Evolutionary conservation across 1,140 invertebrate species (phyloP).

Genomic region (Dermatophagoides farinae): DNA sequence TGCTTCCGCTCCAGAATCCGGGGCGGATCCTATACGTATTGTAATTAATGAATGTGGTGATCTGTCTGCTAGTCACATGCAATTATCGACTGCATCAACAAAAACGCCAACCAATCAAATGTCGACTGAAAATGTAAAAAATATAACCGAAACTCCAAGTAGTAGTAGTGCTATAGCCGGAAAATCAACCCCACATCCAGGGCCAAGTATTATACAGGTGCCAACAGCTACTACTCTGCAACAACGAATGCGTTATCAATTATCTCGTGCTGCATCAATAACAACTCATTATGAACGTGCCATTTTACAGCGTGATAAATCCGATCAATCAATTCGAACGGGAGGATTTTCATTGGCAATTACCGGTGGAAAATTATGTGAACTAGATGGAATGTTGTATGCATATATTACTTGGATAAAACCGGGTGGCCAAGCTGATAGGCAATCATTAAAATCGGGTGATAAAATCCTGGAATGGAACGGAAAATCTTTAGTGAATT

Average conservation of each 20-base stretch:
- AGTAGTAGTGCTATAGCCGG: slow-evolving; percentile 23
- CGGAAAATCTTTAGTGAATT: slow-evolving; percentile 58
- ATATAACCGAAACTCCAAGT: neutral
- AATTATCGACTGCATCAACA: slow-evolving; percentile 17
- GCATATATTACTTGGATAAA: slow-evolving; percentile 78
- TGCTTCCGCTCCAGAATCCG: slow-evolving; percentile 38
- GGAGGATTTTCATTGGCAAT: slow-evolving; percentile 79
- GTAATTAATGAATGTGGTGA: slow-evolving; percentile 65
- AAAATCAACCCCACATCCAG: neutral
- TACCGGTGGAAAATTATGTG: slow-evolving; percentile 62
- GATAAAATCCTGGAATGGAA: slow-evolving; percentile 49
- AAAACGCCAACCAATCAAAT: neutral
- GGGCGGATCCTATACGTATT: slow-evolving; percentile 66
- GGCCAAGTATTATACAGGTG: neutral
- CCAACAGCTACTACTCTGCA: neutral
- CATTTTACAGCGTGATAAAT: slow-evolving; percentile 17
- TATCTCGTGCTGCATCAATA: neutral
- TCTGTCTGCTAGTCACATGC: slow-evolving; percentile 33
- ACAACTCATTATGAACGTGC: slow-evolving; percentile 15
- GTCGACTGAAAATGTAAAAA: neutral
- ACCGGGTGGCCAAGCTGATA: slow-evolving; percentile 67
- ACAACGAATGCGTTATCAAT: slow-evolving; percentile 8
- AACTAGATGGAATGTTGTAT: slow-evolving; percentile 51
- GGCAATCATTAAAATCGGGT: slow-evolving; percentile 26
- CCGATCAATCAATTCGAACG: slow-evolving; percentile 24